Evolutionary conservation across 2,113 vertebrate species (phyloP), one percentile per base, ranked within the genome.

Genomic region (Chascanopsetta lugubris): DNA sequence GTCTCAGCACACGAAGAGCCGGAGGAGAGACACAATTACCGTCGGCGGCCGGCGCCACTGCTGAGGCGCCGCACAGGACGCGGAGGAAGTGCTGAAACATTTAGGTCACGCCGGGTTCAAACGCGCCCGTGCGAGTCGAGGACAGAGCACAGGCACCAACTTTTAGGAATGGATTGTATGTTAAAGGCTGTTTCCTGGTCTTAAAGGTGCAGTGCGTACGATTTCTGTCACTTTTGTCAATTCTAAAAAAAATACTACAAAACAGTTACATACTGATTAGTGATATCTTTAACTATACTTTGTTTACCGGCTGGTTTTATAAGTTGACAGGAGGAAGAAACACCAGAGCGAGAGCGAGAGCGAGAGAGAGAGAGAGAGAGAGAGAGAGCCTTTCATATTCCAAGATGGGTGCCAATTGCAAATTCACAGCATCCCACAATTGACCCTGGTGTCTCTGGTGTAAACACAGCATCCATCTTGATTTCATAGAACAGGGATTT

Each of bases 1-100:
- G 38, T 71, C 80, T 85, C 85, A 85, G 88, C 80, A 83, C 58
- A 62, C 27, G 48, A 20, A 43, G 70, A 57, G 76, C 73, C 22
- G 17, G 59, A 77, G 72, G 75, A 77, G 42, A 77, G 53, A 60
- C 43, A 21, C 43, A 64, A 84, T 87, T 87, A 85, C 57, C 73
- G 68, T 78, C 20, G 10, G 56, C 9, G 29, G 30, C 50, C 11
- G 2, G 24, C n/a, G 70, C 71, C 27, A 13, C 70, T 58, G 70
- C 79, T 58, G 58, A 72, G 59, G 56, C 61, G 10, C 55, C 57
- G 34, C 51, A 55, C 62, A 75, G 62, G 75, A 74, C 42, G 57
- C 45, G n/a, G 56, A 73, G 77, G 65, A 84, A 77, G 65, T 4
- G 47, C 49, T 11, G 61, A 69, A 81, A 58, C 66, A 79, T 79